These are phyloP conservation scores for Helostoma temminkii DNA, from an alignment of 2,797 vertebrate species.

Conservation along the genomic window DNA sequence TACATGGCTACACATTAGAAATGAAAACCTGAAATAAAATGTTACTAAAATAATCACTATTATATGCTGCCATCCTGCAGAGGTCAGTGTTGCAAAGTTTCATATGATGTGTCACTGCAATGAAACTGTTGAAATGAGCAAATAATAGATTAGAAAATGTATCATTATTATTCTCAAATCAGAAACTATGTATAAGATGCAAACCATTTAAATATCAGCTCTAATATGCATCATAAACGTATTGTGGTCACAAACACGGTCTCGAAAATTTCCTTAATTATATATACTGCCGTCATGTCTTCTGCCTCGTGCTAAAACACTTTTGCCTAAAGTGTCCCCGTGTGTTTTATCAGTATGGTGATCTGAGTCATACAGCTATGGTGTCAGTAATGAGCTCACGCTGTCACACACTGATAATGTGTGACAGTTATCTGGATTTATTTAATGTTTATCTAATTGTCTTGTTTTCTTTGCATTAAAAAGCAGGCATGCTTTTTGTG, in stretches of 20 bases:
- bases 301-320: too few relatives aligned
- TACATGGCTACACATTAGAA: background rate
- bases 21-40: background rate
- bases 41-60: too few relatives aligned
- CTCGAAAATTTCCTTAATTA: background rate
- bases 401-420: slow-evolving; percentile 18
- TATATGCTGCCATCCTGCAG: slow-evolving; percentile 59
- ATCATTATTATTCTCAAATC: background rate
- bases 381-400: background rate
- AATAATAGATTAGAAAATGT: background rate
- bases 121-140: background rate
- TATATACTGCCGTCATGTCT: background rate
- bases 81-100: slow-evolving; percentile 67
- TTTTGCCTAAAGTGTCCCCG: background rate
- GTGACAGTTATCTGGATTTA: slow-evolving; percentile 26
- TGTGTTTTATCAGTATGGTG: slow-evolving; percentile 1
- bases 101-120: background rate
- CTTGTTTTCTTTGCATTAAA: background rate
- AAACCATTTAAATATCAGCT: background rate
- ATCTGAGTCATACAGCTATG: slow-evolving; percentile 15
- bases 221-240: background rate
- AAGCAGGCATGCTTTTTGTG: background rate
- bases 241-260: background rate
- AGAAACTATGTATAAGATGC: too few relatives aligned
- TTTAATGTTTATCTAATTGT: slow-evolving; percentile 24